These are phyloP conservation scores for Sericinus montela DNA, from an alignment of 2,888 invertebrate genomes.

Conservation along the genomic window DNA sequence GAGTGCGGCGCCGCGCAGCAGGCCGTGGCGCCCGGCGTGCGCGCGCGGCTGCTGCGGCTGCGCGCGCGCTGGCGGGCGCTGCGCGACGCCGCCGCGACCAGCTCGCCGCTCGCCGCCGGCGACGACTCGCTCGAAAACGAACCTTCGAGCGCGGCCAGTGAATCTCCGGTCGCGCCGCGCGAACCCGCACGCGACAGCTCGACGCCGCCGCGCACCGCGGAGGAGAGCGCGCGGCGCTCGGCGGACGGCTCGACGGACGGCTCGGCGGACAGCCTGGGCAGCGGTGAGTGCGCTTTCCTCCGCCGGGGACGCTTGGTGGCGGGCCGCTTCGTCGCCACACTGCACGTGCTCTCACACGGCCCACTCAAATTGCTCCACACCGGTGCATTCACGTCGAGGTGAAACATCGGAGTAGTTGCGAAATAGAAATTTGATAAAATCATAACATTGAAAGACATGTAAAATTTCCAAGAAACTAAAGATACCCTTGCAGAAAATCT, in stretches of 20 bases:
- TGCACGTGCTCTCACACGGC: too few relatives aligned
- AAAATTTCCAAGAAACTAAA: too few relatives aligned
- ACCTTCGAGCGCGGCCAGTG: background rate
- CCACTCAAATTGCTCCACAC: too few relatives aligned
- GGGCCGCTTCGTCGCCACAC: too few relatives aligned
- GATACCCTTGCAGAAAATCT: too few relatives aligned
- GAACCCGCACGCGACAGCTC: too few relatives aligned
- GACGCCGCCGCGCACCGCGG: too few relatives aligned
- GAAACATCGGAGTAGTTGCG: too few relatives aligned
- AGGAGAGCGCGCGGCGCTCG: background rate
- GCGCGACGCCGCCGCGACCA: conserved; percentile 10
- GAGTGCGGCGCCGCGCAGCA: conserved; percentile 28
- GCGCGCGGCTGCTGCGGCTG: conserved; percentile 73
- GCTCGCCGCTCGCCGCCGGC: background rate
- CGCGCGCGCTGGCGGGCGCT: conserved; percentile 24
- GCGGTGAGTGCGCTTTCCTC: conserved; percentile 17
- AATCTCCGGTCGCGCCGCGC: background rate
- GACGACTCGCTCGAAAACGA: background rate
- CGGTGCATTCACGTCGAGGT: too few relatives aligned
- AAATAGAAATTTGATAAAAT: too few relatives aligned
- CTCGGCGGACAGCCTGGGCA: conserved; percentile 9
- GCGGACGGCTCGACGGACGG: background rate
- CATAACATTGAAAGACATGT: too few relatives aligned
- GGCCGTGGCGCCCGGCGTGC: conserved; percentile 39
- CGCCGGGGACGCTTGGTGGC: conserved; percentile 7